A percentile compares a stretch with the other conserved stretches of the same genome.
phyloP scores from a whole-genome alignment of 1,140 invertebrate species.

The Drosophila kepulauana region DNA sequence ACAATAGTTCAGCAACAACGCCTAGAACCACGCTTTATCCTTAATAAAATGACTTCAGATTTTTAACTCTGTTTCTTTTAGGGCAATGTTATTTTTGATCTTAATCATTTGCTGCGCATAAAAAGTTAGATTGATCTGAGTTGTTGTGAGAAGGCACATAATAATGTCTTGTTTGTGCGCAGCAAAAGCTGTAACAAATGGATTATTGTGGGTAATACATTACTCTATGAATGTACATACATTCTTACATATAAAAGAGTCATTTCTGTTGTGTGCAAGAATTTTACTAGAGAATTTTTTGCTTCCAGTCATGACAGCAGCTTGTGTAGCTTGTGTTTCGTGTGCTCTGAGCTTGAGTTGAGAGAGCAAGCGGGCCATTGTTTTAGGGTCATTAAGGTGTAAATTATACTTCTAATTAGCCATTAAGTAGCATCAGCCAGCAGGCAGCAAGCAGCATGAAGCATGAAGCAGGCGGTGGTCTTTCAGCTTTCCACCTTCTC shows the following conservation, averaged over 20 bases:
- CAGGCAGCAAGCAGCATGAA: conserved; percentile 33
- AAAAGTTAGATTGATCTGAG: background rate
- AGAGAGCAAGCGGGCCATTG: conserved; percentile 48
- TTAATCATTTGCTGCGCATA: background rate
- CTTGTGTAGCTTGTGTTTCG: conserved; percentile 27
- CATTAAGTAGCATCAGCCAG: conserved; percentile 72
- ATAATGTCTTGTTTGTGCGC: background rate
- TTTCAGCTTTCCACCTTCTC: conserved; percentile 6
- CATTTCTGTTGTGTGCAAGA: conserved; percentile 34
- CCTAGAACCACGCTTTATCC: background rate
- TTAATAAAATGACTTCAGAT: background rate
- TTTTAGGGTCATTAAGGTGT: conserved; percentile 80
- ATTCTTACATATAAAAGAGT: background rate
- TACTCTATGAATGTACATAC: background rate
- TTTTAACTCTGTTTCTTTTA: too few species aligned
- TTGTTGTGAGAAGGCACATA: background rate
- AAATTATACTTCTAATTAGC: conserved; percentile 83
- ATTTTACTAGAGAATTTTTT: conserved; percentile 51
- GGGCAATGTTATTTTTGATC: background rate
- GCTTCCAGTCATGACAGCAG: conserved; percentile 12
- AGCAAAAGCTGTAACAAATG: background rate
- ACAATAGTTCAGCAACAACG: background rate
- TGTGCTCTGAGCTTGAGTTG: conserved; percentile 29
- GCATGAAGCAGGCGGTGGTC: conserved; percentile 34
- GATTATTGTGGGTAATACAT: background rate